phyloP scores from a whole-genome alignment of 2,888 invertebrate species.

The Ligdia adustata region DNA sequence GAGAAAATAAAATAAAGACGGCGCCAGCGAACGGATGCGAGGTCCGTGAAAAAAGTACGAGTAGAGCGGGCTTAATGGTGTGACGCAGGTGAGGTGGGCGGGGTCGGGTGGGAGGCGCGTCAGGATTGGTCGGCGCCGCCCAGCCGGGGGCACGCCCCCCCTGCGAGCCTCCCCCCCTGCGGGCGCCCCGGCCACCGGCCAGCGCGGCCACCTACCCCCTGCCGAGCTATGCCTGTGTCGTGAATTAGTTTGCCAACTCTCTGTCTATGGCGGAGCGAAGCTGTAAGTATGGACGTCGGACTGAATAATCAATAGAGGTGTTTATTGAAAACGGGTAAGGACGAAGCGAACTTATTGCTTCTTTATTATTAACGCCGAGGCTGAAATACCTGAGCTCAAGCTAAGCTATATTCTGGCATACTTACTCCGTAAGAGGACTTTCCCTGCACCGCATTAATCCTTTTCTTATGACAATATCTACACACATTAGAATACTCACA shows the following conservation, averaged over 20 bases:
- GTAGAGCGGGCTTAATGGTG: constrained; percentile 80
- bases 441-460: too few relatives aligned
- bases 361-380: constrained; percentile 75
- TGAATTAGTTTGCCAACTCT: constrained; percentile 84
- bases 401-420: too few relatives aligned
- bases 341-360: constrained; percentile 80
- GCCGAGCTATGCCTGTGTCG: constrained; percentile 82
- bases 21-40: constrained; percentile 79
- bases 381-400: constrained; percentile 47
- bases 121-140: constrained; percentile 81
- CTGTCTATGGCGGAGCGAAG: constrained; percentile 82
- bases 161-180: constrained; percentile 40
- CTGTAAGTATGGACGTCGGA: constrained; percentile 82
- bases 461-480: too few relatives aligned
- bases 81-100: constrained; percentile 82
- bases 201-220: constrained; percentile 79
- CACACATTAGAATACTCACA: too few relatives aligned
- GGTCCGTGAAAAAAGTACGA: constrained; percentile 81
- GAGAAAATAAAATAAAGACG: constrained; percentile 84
- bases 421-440: too few relatives aligned
- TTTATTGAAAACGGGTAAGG: constrained; percentile 84
- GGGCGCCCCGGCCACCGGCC: constrained; percentile 69
- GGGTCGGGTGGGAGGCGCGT: constrained; percentile 73
- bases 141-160: constrained; percentile 74
- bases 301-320: constrained; percentile 84